Evolutionary conservation across 2,888 invertebrate species (phyloP).

Genomic region (Quadroppia sp.): DNA sequence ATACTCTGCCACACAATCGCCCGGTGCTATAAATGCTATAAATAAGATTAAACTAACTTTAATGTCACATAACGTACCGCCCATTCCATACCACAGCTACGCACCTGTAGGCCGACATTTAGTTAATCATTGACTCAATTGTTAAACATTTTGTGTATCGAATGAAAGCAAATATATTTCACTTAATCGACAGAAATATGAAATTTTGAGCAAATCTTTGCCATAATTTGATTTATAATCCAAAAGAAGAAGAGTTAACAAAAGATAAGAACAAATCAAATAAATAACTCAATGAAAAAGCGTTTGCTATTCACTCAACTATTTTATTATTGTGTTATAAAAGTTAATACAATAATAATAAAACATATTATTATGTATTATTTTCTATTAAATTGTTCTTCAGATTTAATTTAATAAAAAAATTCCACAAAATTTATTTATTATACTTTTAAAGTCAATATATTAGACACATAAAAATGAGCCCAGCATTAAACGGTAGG

Average conservation of each 20-base stretch:
- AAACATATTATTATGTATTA: background rate
- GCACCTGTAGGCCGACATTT: background rate
- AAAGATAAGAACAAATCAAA: constrained; percentile 21
- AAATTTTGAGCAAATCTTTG: background rate
- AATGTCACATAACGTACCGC: constrained; percentile 3
- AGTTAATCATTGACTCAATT: background rate
- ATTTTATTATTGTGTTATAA: constrained; percentile 3
- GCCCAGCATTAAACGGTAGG: background rate
- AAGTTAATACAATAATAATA: constrained; percentile 8
- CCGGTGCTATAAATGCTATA: background rate
- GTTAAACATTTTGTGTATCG: background rate
- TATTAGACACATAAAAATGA: background rate
- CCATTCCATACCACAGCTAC: background rate
- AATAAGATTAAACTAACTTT: constrained; percentile 1
- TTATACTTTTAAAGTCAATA: constrained; percentile 30
- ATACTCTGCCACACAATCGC: background rate
- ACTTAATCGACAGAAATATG: background rate
- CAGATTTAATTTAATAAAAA: constrained; percentile 12
- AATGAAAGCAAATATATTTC: background rate
- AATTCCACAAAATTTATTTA: constrained; percentile 24
- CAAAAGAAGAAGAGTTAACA: background rate
- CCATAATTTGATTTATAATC: constrained; percentile 7
- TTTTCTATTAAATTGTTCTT: background rate
- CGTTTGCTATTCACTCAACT: background rate
- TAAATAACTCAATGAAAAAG: constrained; percentile 24